Evolutionary conservation across 2,888 invertebrate species (phyloP), one percentile per base, ranked within the genome.

Genomic region (Drosophila greeni): DNA sequence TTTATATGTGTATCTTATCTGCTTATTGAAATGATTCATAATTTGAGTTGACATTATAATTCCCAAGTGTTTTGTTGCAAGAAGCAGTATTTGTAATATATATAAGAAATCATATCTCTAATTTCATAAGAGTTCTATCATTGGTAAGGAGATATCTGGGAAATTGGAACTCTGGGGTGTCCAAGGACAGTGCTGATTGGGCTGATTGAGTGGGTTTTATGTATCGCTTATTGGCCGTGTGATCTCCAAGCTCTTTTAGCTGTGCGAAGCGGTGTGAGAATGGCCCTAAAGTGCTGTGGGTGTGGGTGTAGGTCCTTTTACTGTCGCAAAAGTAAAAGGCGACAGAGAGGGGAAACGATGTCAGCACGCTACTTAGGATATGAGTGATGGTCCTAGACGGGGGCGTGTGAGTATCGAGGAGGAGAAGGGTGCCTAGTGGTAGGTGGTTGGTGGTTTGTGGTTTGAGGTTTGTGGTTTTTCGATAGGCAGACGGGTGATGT

Each of bases 291-390:
- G 45, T 54, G 45, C 23, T 53, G 23, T 23, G 23, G 31, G 29
- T 53, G 53, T 16, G 53, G 39, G 26, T 9, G 24, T 3, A 12
- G 7, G 36, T 52, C 51, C 33, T 36, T 20, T 29, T 18, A 18
- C 24, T 26, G 55, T 36, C 55, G n/a, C 9, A 18, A 24, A 4
- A 20, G 18, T 2, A 31, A 5, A 20, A 20, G 3, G 20, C 20
- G 2, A 20, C 2, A 20, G 20, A 20, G 3, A 20, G 20, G 20
- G 14, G 5, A 20, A 39, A 14, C 42, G 16, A 43, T 31, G 45
- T 47, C 47, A 34, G 48, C 47, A 47, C 48, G 54, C 48, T 55
- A 56, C 55, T 56, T 23, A 14, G 55, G 20, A 18, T 29, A 37
- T 52, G 52, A 51, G 12, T 51, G 36, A 51, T 51, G 55, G 55